Percentiles rank a stretch among this genome's conserved stretches.
Evolutionary conservation across 2,888 invertebrate genomes (phyloP).

Genomic region (Dermolepida albohirtum): DNA sequence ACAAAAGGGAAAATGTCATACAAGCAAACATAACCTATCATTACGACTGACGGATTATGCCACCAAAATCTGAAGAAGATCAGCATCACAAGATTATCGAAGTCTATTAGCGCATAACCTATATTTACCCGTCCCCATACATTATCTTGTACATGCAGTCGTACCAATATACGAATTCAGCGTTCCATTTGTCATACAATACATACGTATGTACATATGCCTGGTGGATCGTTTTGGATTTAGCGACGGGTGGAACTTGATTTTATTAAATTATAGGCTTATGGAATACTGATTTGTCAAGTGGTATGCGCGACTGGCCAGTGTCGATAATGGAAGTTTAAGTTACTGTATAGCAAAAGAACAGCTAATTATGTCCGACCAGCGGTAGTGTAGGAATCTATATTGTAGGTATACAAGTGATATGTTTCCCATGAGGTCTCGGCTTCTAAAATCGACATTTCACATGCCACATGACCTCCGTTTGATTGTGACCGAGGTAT

Average conservation of each 20-base stretch:
- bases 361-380: no score
- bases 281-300: conserved; percentile 1
- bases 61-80: conserved; percentile 44
- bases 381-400: no score
- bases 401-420: no score
- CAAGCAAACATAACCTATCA: conserved; percentile 47
- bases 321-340: conserved; percentile 24
- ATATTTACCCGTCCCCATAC: conserved; percentile 47
- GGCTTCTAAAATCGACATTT: conserved; percentile 18
- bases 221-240: not conserved
- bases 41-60: conserved; percentile 51
- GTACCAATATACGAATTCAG: conserved; percentile 22
- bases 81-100: conserved; percentile 47
- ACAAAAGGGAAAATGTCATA: conserved; percentile 32
- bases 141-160: not conserved
- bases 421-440: conserved; percentile 14
- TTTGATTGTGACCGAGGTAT: conserved; percentile 27
- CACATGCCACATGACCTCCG: conserved; percentile 34
- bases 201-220: no score
- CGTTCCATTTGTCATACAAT: conserved; percentile 5
- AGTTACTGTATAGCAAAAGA: no score
- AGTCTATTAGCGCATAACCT: conserved; percentile 48
- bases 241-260: conserved; percentile 10
- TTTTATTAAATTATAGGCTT: not conserved
- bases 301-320: conserved; percentile 3